A percentile compares a stretch with the other conserved stretches of the same genome.
Evolutionary conservation across 2,888 invertebrate species (phyloP).

Genomic region (Meganola albula): DNA sequence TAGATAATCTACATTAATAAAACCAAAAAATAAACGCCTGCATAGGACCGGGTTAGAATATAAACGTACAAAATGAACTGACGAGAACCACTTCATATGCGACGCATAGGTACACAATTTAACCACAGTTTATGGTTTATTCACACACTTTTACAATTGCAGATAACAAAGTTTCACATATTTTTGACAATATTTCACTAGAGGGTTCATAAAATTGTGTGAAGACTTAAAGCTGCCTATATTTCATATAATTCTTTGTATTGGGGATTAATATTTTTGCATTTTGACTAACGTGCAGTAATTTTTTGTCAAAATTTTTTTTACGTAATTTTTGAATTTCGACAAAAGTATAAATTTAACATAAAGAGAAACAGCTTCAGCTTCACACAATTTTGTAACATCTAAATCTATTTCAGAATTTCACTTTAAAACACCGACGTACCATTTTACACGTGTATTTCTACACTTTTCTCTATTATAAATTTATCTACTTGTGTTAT

Average conservation of each 20-base stretch:
- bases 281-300: not conserved
- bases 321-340: not conserved
- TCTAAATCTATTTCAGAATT: slow-evolving; percentile 31
- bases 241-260: not conserved
- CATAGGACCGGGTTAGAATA: slow-evolving; percentile 58
- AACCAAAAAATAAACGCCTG: slow-evolving; percentile 53
- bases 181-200: slow-evolving; percentile 17
- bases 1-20: slow-evolving; percentile 58
- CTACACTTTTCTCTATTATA: slow-evolving; percentile 28
- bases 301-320: not conserved
- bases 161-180: slow-evolving; percentile 8
- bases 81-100: slow-evolving; percentile 23
- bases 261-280: not conserved
- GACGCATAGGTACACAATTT: slow-evolving; percentile 20
- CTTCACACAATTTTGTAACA: slow-evolving; percentile 19
- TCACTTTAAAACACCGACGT: slow-evolving; percentile 32
- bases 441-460: slow-evolving; percentile 37
- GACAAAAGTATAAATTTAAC: not conserved
- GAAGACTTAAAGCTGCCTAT: slow-evolving; percentile 9
- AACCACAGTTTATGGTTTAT: slow-evolving; percentile 21
- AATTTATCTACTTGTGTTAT: slow-evolving; percentile 32
- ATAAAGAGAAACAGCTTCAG: slow-evolving; percentile 9
- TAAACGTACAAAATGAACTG: slow-evolving; percentile 52
- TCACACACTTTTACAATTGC: slow-evolving; percentile 19
- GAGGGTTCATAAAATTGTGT: slow-evolving; percentile 10